These are phyloP conservation scores for Drosophila formosana DNA, from an alignment of 2,888 invertebrate species.

Conservation along the genomic window DNA sequence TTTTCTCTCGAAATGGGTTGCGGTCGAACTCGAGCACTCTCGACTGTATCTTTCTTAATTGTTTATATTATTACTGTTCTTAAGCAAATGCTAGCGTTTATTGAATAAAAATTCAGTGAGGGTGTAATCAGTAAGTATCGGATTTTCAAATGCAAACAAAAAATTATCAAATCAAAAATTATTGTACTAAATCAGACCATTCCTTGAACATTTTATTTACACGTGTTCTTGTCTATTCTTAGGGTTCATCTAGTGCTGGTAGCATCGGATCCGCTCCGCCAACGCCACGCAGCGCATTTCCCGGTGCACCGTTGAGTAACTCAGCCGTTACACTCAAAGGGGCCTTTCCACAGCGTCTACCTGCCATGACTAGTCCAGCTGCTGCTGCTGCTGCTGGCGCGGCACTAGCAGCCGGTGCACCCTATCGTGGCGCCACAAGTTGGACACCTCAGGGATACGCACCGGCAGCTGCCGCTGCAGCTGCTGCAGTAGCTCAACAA, in stretches of 20 bases:
- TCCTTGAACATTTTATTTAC: too few relatives aligned
- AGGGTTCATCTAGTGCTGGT: conserved; percentile 79
- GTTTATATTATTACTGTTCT: too few relatives aligned
- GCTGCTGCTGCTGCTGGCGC: conserved; percentile 85
- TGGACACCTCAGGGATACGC: conserved; percentile 85
- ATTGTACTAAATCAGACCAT: too few relatives aligned
- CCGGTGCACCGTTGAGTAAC: conserved; percentile 85
- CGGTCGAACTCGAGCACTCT: too few relatives aligned
- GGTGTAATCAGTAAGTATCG: too few relatives aligned
- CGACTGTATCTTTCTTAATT: too few relatives aligned
- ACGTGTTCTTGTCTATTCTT: conserved; percentile 16
- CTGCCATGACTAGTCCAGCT: conserved; percentile 86
- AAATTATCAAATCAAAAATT: too few relatives aligned
- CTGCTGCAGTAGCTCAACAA: conserved; percentile 84
- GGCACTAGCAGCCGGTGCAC: conserved; percentile 84
- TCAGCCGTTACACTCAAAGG: conserved; percentile 85
- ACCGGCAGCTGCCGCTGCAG: conserved; percentile 84
- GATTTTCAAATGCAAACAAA: too few relatives aligned
- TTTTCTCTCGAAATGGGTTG: too few relatives aligned
- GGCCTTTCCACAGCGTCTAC: conserved; percentile 83
- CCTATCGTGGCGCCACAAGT: conserved; percentile 85
- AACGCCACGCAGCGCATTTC: conserved; percentile 84
- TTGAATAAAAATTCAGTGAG: too few relatives aligned
- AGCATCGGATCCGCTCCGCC: conserved; percentile 78
- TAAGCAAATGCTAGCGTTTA: too few relatives aligned